A percentile compares a stretch with the other conserved stretches of the same genome.
Evolutionary conservation across 1,140 invertebrate genomes (phyloP).

Genomic region (Halictus rubicundus): DNA sequence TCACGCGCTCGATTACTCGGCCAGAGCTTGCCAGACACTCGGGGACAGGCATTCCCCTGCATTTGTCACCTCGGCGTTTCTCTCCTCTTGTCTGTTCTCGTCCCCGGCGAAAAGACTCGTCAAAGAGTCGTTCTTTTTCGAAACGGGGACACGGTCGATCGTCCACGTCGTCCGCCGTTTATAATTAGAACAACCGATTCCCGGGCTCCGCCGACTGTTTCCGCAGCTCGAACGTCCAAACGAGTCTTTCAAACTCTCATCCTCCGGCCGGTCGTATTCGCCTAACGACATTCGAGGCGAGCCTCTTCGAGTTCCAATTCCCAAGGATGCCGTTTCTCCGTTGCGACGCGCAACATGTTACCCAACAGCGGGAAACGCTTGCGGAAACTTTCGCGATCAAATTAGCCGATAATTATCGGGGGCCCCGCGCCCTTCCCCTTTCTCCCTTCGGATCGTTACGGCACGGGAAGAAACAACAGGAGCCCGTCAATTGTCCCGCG

Average conservation of each 20-base stretch:
- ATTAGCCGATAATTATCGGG: constrained; percentile 1
- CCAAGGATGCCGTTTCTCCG: neutral
- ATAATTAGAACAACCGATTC: neutral
- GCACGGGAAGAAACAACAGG: too few relatives aligned
- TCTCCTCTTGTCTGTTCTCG: neutral
- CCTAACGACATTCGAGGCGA: neutral
- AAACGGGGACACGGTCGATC: neutral
- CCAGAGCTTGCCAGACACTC: constrained; percentile 45
- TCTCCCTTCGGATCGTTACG: too few relatives aligned
- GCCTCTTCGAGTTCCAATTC: constrained; percentile 9
- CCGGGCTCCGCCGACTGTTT: too few relatives aligned
- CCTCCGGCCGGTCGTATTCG: neutral
- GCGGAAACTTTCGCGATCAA: constrained; percentile 8
- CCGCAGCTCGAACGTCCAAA: neutral
- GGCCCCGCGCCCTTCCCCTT: neutral
- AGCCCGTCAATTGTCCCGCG: too few relatives aligned
- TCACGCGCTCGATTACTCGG: constrained; percentile 62
- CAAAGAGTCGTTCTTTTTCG: neutral
- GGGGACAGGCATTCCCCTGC: constrained; percentile 52
- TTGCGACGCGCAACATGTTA: constrained; percentile 1
- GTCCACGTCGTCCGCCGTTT: neutral
- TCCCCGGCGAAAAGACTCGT: neutral
- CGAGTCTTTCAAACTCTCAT: neutral
- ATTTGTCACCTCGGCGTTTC: constrained; percentile 42
- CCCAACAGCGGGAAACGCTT: neutral